Conservation (phyloP, 1,140 invertebrate species). For the Daktulosphaira vitifoliae region DNA sequence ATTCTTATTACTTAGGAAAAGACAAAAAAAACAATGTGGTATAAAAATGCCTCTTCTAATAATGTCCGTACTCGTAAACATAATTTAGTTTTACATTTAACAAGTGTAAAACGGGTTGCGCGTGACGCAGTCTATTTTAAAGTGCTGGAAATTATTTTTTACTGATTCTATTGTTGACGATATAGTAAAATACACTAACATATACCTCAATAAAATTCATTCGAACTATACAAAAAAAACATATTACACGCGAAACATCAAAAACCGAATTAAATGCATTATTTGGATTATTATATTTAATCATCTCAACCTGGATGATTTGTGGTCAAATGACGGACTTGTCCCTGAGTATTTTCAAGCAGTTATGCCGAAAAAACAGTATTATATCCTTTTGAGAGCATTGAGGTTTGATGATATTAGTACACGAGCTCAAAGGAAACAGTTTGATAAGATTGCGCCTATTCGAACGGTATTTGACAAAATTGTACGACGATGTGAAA, state of each 20-base stretch:
- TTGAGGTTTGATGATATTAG: slow-evolving; percentile 41
- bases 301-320: slow-evolving; percentile 38
- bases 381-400: slow-evolving; percentile 37
- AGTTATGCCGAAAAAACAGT: slow-evolving; percentile 38
- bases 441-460: slow-evolving; percentile 40
- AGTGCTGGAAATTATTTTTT: slow-evolving; percentile 34
- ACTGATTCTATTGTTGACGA: slow-evolving; percentile 13
- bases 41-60: not conserved
- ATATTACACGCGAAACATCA: slow-evolving; percentile 13
- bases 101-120: slow-evolving; percentile 30
- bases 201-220: slow-evolving; percentile 6
- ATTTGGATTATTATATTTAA: slow-evolving; percentile 36
- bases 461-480: slow-evolving; percentile 41
- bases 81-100: slow-evolving; percentile 33
- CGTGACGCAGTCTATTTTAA: slow-evolving; percentile 23
- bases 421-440: no score
- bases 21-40: slow-evolving; percentile 12
- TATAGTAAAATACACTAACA: slow-evolving; percentile 34
- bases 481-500: slow-evolving; percentile 40
- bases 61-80: not conserved
- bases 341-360: slow-evolving; percentile 37
- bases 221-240: slow-evolving; percentile 7
- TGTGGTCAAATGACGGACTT: slow-evolving; percentile 40
- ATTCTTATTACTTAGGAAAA: slow-evolving; percentile 30
- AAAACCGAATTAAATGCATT: slow-evolving; percentile 36